A percentile compares a stretch with the other conserved stretches of the same genome.
phyloP scores from a whole-genome alignment of 1,140 invertebrate species.

The Dreissena rostriformis region DNA sequence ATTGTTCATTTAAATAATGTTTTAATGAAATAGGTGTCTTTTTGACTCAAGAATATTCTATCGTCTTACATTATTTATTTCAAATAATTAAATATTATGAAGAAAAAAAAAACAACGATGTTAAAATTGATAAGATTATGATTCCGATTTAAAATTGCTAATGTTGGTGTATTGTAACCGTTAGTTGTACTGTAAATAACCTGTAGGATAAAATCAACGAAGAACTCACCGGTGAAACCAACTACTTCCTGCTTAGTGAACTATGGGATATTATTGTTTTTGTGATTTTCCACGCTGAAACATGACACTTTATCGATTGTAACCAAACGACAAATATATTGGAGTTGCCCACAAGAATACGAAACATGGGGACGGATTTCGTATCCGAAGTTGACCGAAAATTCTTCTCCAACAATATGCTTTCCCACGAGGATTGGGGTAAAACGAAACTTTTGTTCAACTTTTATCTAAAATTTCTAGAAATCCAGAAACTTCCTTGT shows the following conservation, averaged over 20 bases:
- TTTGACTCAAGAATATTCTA: neutral
- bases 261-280: slow-evolving; percentile 40
- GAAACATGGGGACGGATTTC: slow-evolving; percentile 55
- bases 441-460: slow-evolving; percentile 32
- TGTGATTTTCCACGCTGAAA: slow-evolving; percentile 53
- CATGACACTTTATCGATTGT: slow-evolving; percentile 46
- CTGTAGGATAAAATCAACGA: neutral
- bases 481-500: too few species aligned
- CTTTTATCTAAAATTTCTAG: neutral
- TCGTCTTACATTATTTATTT: neutral
- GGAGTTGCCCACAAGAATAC: neutral
- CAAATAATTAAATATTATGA: neutral
- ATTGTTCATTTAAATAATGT: too few species aligned
- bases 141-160: too few species aligned
- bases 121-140: neutral
- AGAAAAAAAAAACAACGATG: neutral
- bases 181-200: neutral
- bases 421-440: slow-evolving; percentile 69
- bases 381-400: slow-evolving; percentile 63
- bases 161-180: neutral
- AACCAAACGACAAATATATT: slow-evolving; percentile 3
- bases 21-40: too few species aligned
- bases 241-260: slow-evolving; percentile 30
- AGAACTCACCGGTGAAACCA: slow-evolving; percentile 1
- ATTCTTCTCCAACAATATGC: slow-evolving; percentile 65